These are phyloP conservation scores for Galerucella calmariensis DNA, from an alignment of 2,888 invertebrate species.

Conservation along the genomic window DNA sequence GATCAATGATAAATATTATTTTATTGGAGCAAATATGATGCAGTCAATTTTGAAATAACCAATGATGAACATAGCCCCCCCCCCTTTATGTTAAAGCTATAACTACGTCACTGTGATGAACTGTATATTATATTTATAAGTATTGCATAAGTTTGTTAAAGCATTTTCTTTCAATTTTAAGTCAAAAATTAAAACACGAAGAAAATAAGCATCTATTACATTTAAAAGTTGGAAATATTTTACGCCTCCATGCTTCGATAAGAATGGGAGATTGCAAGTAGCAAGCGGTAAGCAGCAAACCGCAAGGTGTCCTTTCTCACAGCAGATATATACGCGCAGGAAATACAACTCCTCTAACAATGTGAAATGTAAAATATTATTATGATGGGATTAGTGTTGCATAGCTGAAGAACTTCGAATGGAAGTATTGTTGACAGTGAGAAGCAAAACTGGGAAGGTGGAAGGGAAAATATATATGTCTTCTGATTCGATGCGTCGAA, in stretches of 20 bases:
- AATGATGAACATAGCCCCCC: no score
- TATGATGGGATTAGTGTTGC: slow-evolving; percentile 77
- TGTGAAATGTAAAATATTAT: slow-evolving; percentile 68
- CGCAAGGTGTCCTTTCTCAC: slow-evolving; percentile 47
- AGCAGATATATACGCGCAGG: slow-evolving; percentile 37
- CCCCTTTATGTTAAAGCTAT: no score
- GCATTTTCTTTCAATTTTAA: not conserved
- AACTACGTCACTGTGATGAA: no score
- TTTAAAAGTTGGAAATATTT: slow-evolving; percentile 13
- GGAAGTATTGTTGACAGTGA: slow-evolving; percentile 41
- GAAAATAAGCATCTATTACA: not conserved
- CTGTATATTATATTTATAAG: not conserved
- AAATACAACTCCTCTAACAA: slow-evolving; percentile 61
- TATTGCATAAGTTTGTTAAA: not conserved
- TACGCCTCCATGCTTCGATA: not conserved
- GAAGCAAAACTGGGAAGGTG: slow-evolving; percentile 32
- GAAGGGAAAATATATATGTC: slow-evolving; percentile 43
- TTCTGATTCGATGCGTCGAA: not conserved
- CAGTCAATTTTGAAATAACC: no score
- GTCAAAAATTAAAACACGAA: not conserved
- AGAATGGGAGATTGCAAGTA: slow-evolving; percentile 39
- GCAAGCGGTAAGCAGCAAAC: slow-evolving; percentile 32
- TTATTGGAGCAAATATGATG: no score
- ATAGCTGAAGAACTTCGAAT: slow-evolving; percentile 75
- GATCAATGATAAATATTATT: no score